These are phyloP conservation scores for Entelurus aequoreus DNA, from an alignment of 2,113 vertebrate species.

Conservation along the genomic window DNA sequence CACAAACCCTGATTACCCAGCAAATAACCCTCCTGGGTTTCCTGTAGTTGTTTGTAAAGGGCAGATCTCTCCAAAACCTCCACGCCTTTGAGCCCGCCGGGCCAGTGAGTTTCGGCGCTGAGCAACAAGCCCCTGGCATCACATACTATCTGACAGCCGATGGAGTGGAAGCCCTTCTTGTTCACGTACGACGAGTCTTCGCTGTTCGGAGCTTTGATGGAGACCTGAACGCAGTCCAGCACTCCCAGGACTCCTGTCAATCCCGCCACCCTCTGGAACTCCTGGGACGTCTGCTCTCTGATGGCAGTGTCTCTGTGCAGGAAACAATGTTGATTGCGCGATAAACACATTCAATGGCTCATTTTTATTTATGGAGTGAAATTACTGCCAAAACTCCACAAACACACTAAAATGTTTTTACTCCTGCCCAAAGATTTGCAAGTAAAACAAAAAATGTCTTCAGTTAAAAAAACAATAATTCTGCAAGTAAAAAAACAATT, in stretches of 20 bases:
- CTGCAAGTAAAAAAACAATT: too few species aligned
- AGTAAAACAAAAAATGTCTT: too few species aligned
- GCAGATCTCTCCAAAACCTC: constrained; percentile 79
- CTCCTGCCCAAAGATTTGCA: too few species aligned
- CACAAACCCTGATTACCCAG: constrained; percentile 74
- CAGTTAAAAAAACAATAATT: too few species aligned
- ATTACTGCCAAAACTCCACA: too few species aligned
- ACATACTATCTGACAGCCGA: constrained; percentile 90
- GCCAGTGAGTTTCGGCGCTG: constrained; percentile 87
- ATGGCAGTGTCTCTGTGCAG: constrained; percentile 71
- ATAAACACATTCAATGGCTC: background rate
- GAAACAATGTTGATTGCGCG: background rate
- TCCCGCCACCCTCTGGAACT: constrained; percentile 85
- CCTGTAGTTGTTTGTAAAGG: constrained; percentile 71
- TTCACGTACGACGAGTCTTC: constrained; percentile 92
- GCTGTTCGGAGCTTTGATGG: constrained; percentile 92
- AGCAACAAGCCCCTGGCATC: constrained; percentile 84
- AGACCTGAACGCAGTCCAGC: constrained; percentile 83
- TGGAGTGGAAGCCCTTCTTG: constrained; percentile 88
- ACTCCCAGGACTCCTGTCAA: constrained; percentile 88
- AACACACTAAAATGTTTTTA: too few species aligned
- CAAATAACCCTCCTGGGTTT: constrained; percentile 82
- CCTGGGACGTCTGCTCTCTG: constrained; percentile 78
- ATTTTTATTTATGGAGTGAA: background rate
- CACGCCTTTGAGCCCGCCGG: constrained; percentile 80